A percentile compares a stretch with the other conserved stretches of the same genome.
Conservation (phyloP, 2,888 invertebrate genomes). For the Caenorhabditis panamensis region DNA sequence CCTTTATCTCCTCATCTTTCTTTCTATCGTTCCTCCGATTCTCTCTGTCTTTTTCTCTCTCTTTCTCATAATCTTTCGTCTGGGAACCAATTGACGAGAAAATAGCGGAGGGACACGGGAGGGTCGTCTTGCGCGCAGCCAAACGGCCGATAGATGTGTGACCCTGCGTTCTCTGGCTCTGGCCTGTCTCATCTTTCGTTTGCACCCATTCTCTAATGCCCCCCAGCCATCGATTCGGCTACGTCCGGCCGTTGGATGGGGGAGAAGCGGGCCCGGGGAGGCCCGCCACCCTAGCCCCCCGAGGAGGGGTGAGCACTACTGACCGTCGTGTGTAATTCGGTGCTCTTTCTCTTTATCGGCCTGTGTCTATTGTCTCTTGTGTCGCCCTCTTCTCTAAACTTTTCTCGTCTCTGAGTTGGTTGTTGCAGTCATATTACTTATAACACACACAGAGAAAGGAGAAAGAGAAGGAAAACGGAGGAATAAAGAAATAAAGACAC, state of each 20-base stretch:
- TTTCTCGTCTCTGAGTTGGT: conserved; percentile 27
- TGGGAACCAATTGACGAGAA: conserved; percentile 46
- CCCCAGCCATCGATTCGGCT: conserved; percentile 56
- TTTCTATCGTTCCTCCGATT: conserved; percentile 4
- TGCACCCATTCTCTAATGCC: conserved; percentile 62
- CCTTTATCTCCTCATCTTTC: neutral
- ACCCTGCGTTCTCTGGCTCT: conserved; percentile 59
- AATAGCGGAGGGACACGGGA: conserved; percentile 29
- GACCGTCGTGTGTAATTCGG: conserved; percentile 62
- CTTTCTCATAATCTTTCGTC: conserved; percentile 16
- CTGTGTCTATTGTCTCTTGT: conserved; percentile 41
- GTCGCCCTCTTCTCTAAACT: conserved; percentile 35
- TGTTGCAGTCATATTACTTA: conserved; percentile 60
- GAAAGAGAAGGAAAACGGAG: conserved; percentile 18
- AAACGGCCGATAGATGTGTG: conserved; percentile 53
- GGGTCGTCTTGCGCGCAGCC: conserved; percentile 30
- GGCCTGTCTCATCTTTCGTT: conserved; percentile 60
- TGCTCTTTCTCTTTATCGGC: conserved; percentile 47
- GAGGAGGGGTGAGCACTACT: conserved; percentile 38
- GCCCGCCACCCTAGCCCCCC: neutral
- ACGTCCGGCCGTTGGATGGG: conserved; percentile 34
- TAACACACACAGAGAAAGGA: conserved; percentile 51
- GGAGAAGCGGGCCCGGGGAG: conserved; percentile 17
- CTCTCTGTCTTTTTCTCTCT: conserved; percentile 18
- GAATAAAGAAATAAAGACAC: conserved; percentile 47